Conservation (phyloP, 2,888 invertebrate genomes). For the Drosophila incognita region DNA sequence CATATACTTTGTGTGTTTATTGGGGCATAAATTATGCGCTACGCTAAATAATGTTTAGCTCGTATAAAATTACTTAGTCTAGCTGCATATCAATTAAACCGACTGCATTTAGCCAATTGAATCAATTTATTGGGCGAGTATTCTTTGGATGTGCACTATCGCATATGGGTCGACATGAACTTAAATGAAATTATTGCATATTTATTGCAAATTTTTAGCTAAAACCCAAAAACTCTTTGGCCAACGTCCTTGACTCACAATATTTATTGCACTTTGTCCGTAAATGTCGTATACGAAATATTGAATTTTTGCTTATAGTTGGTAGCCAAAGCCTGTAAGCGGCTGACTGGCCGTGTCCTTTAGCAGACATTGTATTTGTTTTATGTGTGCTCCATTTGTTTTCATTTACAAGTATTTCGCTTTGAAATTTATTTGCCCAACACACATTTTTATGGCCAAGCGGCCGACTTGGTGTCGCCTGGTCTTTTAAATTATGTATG, state of each 20-base stretch:
- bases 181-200: constrained; percentile 36
- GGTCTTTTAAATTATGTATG: constrained; percentile 67
- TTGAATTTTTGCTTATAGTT: constrained; percentile 48
- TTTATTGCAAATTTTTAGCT: constrained; percentile 61
- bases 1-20: constrained; percentile 69
- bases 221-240: constrained; percentile 29
- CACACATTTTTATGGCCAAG: constrained; percentile 78
- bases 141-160: constrained; percentile 30
- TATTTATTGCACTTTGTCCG: constrained; percentile 65
- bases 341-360: constrained; percentile 43
- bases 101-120: constrained; percentile 45
- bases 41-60: constrained; percentile 50
- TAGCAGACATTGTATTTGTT: constrained; percentile 57
- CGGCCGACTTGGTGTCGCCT: constrained; percentile 47
- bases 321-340: constrained; percentile 18
- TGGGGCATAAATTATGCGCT: constrained; percentile 61
- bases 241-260: constrained; percentile 67
- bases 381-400: constrained; percentile 69
- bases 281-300: constrained; percentile 67
- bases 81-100: constrained; percentile 64
- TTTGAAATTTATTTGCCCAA: constrained; percentile 75
- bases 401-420: constrained; percentile 81
- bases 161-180: neutral
- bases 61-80: constrained; percentile 27
- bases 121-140: constrained; percentile 37